Conservation (phyloP, 2,113 vertebrate genomes). For the Prochilodus magdalenae region DNA sequence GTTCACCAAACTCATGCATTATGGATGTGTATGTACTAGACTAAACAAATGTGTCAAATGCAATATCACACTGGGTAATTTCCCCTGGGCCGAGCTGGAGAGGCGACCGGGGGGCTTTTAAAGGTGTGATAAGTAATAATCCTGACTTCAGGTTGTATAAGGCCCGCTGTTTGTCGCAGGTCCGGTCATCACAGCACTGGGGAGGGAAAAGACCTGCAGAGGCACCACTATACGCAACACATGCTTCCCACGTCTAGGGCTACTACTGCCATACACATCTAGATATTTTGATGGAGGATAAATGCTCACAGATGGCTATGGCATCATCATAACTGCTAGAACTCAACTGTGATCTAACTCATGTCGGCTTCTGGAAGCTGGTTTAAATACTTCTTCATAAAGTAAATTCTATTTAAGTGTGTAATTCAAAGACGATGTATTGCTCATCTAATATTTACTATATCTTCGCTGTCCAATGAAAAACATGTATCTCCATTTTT, state of each 20-base stretch:
- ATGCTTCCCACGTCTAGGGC: not conserved
- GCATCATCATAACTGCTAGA: no score
- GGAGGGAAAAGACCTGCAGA: conserved; percentile 48
- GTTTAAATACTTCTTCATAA: no score
- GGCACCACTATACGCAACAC: not conserved
- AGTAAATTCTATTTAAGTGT: no score
- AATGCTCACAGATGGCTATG: no score
- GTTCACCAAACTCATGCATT: conserved; percentile 78
- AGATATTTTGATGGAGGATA: no score
- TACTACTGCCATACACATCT: not conserved
- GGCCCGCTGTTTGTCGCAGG: conserved; percentile 43
- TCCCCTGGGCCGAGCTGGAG: conserved; percentile 61
- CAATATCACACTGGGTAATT: conserved; percentile 77
- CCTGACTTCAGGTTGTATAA: not conserved
- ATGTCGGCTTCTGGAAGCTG: no score
- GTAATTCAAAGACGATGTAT: no score
- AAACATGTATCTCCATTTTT: no score
- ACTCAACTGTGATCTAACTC: no score
- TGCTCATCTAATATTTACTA: no score
- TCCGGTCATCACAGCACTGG: not conserved
- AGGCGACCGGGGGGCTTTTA: conserved; percentile 12
- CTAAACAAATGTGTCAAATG: conserved; percentile 61
- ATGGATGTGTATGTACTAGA: conserved; percentile 64
- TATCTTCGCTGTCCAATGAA: no score
- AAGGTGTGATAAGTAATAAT: conserved; percentile 45